A percentile compares a stretch with the other conserved stretches of the same genome.
Conservation (phyloP, 37 sponge, comb jelly and placozoan genomes). For the Haliclona indistincta region DNA sequence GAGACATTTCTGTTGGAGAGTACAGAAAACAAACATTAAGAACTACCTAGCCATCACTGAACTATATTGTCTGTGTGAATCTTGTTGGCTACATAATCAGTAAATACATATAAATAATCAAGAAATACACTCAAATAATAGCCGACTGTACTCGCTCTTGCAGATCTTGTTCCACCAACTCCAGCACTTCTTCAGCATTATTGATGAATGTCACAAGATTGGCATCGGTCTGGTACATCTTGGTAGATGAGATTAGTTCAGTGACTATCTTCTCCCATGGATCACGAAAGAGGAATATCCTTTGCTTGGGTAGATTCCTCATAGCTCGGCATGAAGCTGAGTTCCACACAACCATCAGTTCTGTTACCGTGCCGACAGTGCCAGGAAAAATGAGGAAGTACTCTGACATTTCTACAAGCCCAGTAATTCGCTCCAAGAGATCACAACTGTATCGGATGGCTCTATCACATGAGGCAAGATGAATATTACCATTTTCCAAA, state of each 20-base stretch:
- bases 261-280: constrained; percentile 40
- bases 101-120: not conserved
- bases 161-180: constrained; percentile 12
- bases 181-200: constrained; percentile 31
- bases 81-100: not conserved
- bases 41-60: not conserved
- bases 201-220: constrained; percentile 14
- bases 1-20: constrained; percentile 34
- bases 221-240: not conserved
- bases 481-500: constrained; percentile 40
- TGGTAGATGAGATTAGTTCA: not conserved
- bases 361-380: constrained; percentile 69
- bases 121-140: not conserved
- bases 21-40: constrained; percentile 25
- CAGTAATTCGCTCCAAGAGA: constrained; percentile 38
- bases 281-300: constrained; percentile 38
- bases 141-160: constrained; percentile 9
- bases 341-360: constrained; percentile 62
- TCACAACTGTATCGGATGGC: constrained; percentile 6
- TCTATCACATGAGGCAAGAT: too few species aligned
- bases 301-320: constrained; percentile 24
- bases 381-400: constrained; percentile 63
- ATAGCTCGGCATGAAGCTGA: constrained; percentile 9
- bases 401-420: constrained; percentile 36
- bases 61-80: not conserved